Percentiles rank a stretch among this genome's conserved stretches.
These are phyloP conservation scores for Idaea aversata DNA, from an alignment of 2,888 invertebrate genomes.

Conservation along the genomic window DNA sequence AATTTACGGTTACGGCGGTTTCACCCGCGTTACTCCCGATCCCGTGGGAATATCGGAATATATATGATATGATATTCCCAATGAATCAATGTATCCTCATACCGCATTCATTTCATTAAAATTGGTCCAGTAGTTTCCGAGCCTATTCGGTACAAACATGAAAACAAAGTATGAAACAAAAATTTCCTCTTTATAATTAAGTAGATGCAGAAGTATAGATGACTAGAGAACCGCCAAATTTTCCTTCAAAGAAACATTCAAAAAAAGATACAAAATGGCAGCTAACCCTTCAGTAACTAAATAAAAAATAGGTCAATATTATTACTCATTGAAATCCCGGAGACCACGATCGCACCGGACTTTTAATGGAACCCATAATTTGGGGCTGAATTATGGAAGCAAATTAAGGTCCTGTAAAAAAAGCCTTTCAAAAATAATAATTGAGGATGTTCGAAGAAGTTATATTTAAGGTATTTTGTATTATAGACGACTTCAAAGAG, in stretches of 20 bases:
- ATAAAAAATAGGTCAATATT: neutral
- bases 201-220: too few relatives aligned
- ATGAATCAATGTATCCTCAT: too few relatives aligned
- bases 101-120: too few relatives aligned
- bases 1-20: too few relatives aligned
- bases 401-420: constrained; percentile 14
- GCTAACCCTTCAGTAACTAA: neutral
- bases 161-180: too few relatives aligned
- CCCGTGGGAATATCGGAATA: too few relatives aligned
- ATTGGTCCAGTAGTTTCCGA: too few relatives aligned
- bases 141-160: too few relatives aligned
- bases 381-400: constrained; percentile 20
- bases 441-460: neutral
- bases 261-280: neutral
- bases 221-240: neutral
- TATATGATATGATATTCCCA: too few relatives aligned
- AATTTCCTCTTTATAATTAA: too few relatives aligned
- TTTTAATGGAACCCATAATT: constrained; percentile 17
- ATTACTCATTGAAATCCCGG: constrained; percentile 6
- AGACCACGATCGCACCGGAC: constrained; percentile 7
- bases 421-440: neutral
- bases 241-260: neutral
- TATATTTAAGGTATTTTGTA: neutral
- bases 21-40: too few relatives aligned
- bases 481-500: too few relatives aligned